phyloP scores from a whole-genome alignment of 2,888 invertebrate species.

The Baccha elongata region DNA sequence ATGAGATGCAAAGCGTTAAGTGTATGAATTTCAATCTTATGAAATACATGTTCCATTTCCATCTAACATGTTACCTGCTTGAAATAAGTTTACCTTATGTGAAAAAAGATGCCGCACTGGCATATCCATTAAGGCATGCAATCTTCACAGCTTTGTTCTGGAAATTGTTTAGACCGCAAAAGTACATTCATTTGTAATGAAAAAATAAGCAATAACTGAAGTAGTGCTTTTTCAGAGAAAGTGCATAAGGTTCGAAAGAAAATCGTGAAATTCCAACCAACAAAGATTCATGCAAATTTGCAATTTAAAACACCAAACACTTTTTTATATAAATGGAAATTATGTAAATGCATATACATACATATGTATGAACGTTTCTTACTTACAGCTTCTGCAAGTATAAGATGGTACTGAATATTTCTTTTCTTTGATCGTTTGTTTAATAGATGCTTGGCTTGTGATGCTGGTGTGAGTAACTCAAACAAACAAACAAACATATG shows the following conservation, averaged over 20 bases:
- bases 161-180: conserved; percentile 38
- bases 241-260: conserved; percentile 7
- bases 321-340: neutral
- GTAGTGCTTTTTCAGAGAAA: neutral
- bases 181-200: neutral
- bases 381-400: no score
- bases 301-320: no score
- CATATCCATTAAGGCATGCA: neutral
- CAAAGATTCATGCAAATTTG: no score
- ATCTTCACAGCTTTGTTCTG: conserved; percentile 59
- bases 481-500: no score
- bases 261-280: neutral
- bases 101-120: conserved; percentile 34
- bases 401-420: no score
- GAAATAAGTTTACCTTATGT: conserved; percentile 28
- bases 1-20: conserved; percentile 23
- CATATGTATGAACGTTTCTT: no score
- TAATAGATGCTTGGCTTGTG: no score
- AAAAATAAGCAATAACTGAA: neutral
- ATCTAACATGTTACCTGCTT: conserved; percentile 2
- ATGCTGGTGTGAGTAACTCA: no score
- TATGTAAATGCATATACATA: neutral
- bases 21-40: conserved; percentile 27
- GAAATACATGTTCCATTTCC: conserved; percentile 35
- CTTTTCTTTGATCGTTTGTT: no score